A percentile compares a stretch with the other conserved stretches of the same genome.
phyloP scores from a whole-genome alignment of 2,113 vertebrate genomes.

The Leuciscus idus region DNA sequence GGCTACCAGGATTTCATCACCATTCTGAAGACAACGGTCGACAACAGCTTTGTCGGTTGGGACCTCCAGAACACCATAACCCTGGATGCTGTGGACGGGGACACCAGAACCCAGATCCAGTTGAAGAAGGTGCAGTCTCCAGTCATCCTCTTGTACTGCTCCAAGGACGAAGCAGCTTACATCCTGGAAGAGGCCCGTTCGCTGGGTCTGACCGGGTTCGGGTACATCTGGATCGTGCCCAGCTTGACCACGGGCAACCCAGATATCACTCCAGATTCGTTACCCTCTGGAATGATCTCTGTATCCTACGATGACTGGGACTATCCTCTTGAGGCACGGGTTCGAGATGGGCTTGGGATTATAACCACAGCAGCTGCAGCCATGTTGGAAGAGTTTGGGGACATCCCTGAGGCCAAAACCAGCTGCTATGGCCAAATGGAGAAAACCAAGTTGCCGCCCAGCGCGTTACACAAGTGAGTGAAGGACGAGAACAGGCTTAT shows the following conservation, averaged over 20 bases:
- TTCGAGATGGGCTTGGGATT: conserved; percentile 91
- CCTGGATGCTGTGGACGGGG: conserved; percentile 89
- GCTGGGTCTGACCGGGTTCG: conserved; percentile 92
- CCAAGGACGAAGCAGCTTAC: conserved; percentile 92
- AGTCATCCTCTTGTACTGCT: conserved; percentile 93
- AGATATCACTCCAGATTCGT: conserved; percentile 87
- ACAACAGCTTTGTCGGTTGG: conserved; percentile 99
- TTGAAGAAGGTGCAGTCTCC: conserved; percentile 97
- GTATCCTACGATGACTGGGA: conserved; percentile 98
- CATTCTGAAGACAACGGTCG: conserved; percentile 93
- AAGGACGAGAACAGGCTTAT: neutral
- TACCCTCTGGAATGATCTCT: conserved; percentile 93
- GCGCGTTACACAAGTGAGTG: conserved; percentile 92
- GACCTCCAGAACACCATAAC: conserved; percentile 93
- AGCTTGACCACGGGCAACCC: conserved; percentile 91
- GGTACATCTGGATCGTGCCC: conserved; percentile 97
- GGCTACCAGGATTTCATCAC: conserved; percentile 97
- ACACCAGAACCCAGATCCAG: conserved; percentile 90
- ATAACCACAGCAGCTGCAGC: conserved; percentile 90
- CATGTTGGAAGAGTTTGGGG: conserved; percentile 92
- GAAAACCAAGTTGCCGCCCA: conserved; percentile 84
- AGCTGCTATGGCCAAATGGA: conserved; percentile 91
- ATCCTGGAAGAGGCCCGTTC: conserved; percentile 95
- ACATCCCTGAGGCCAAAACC: conserved; percentile 90
- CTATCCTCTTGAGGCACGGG: conserved; percentile 89